Base-by-base conservation (phyloP, 2,797 vertebrate species). In the Acanthurus leucopareius region DNA sequence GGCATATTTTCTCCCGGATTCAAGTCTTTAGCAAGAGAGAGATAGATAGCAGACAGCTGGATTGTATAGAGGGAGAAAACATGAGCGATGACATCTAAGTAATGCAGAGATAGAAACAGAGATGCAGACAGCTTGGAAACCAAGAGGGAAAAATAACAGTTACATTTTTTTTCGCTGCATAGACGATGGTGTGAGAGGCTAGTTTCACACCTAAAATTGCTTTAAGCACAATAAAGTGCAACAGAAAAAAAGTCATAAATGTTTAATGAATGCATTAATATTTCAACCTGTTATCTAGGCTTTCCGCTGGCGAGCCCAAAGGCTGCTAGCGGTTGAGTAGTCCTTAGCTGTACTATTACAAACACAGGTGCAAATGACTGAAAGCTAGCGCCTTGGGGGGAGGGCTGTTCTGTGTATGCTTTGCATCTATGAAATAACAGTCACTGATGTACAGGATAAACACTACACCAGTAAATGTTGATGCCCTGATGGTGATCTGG, bases 241-340 rank as follows among this genome's bases (percentile, higher is more conserved):
- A 73, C 44, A 64, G 22, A 32, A 71, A 76, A 82, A 65, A 25
- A 42, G n/a, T 20, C 17, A 48, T 78, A 44, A 82, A 86, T 83
- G 40, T 71, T 80, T 87, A 40, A 89, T 84, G 71, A 20, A 60
- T 51, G 45, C 61, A 73, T 82, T 28, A 70, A 81, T 77, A 73
- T 80, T 88, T 47, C 42, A 86, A 57, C 54, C 42, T 70, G 42
- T 72, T 72, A 65, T 80, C 38, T 47, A 25, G 42, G 47, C 77
- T 51, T 35, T 76, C 68, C 15, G 14, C 56, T 65, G 52, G 69
- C 51, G 28, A 16, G 19, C 38, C 58, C 69, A n/a, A 74, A 67
- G 65, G 57, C 65, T 40, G 14, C 54, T 38, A 59, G 69, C 51
- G 66, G 35, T 47, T 66, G 57, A 73, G 15, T 40, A n/a, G 10